Evolutionary conservation across 2,888 invertebrate genomes (phyloP), one percentile per base, ranked within the genome.

Genomic region (Chrysopilus asiliformis): DNA sequence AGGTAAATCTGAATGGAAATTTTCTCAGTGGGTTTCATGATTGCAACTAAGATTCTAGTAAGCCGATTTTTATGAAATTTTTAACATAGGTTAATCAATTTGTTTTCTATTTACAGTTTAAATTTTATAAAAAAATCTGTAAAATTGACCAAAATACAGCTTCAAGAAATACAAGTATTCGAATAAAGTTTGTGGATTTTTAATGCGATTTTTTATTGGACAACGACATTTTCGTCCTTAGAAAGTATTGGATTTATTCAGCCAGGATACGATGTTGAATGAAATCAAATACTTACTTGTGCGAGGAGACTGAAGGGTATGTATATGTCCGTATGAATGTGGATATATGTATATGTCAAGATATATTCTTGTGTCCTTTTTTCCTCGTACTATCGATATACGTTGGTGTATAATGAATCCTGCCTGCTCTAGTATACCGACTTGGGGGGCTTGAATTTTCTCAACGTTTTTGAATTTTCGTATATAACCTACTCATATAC

Each of bases 191-290:
- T 17, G 22, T 15, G 4, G 18, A 43, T 36, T 43, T 41, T 39
- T 36, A 41, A 39, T 39, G 36, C 31, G 13, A 39, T 43, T 19
- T 42, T 43, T 43, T 43, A 43, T 42, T 35, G 43, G 43, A 31
- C 41, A 43, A 40, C 43, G 41, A 42, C 43, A 43, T 43, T 43
- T 43, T n/a, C 43, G 38, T 38, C 38, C 41, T 31, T 22, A 41
- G 41, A 22, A 43, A 43, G 41, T 41, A 39, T 31, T 18, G 14
- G 32, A 36, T 38, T 43, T 36, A 18, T 36, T 27, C 28, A 29
- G 34, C 20, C 29, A 16, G 26, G 31, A 16, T 30, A 25, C 18
- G 32, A 28, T 25, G 26, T 35, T 15, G 25, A 16, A 18, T 17
- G 35, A 41, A 43, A 41, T 39, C 20, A 32, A 24, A 37, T 37